Evolutionary conservation across 2,797 vertebrate genomes (phyloP).

Genomic region (Thaleichthys pacificus): DNA sequence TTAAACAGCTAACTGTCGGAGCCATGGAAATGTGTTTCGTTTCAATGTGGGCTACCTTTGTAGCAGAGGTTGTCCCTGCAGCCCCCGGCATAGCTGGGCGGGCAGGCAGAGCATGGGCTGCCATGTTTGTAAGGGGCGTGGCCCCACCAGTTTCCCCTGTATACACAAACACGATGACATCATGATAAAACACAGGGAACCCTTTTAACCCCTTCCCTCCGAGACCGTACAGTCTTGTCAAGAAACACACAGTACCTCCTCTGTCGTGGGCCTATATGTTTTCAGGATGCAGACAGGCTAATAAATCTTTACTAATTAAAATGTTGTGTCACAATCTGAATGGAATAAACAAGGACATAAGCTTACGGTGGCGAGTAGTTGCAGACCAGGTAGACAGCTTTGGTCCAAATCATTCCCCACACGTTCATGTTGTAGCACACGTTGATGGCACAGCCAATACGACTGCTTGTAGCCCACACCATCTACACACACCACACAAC

Average conservation of each 20-base stretch:
- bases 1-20: neutral
- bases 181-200: neutral
- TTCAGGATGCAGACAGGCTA: neutral
- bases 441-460: slow-evolving; percentile 95
- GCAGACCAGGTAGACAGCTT: slow-evolving; percentile 95
- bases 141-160: slow-evolving; percentile 97
- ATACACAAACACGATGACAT: slow-evolving; percentile 25
- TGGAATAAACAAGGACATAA: neutral
- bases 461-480: slow-evolving; percentile 95
- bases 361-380: slow-evolving; percentile 98
- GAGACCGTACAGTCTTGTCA: neutral
- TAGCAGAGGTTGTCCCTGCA: slow-evolving; percentile 96
- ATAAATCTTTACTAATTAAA: neutral
- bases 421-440: slow-evolving; percentile 98
- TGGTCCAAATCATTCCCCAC: slow-evolving; percentile 98
- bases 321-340: neutral
- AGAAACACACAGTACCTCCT: neutral
- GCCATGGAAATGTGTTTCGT: neutral
- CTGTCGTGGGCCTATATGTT: neutral
- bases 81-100: slow-evolving; percentile 93
- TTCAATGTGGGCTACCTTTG: slow-evolving; percentile 75
- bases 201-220: neutral
- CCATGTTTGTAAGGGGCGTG: slow-evolving; percentile 96
- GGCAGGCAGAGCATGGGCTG: slow-evolving; percentile 89
- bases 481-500: slow-evolving; percentile 69